Base-by-base conservation (phyloP, 2,888 invertebrate genomes). In the Dendrolimus pini region DNA sequence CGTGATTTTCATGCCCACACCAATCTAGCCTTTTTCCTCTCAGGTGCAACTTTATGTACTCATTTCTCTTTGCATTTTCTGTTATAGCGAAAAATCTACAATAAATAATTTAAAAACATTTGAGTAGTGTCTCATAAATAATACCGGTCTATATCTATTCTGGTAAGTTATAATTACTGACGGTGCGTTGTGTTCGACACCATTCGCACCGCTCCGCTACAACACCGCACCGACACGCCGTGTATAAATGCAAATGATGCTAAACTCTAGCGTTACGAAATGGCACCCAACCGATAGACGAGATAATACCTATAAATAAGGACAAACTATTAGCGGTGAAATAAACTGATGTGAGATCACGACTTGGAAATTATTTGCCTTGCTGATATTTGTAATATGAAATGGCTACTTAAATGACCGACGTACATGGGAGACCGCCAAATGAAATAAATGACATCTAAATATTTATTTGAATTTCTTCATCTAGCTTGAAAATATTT, bases 301-400 rank as follows among this genome's bases (percentile, higher is more conserved):
- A 81, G 79, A 85, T 86, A 84, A 83, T 84, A 82, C 79, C 81
- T 79, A 82, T 83, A 85, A 88, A 88, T 87, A 86, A 85, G 85
- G 83, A 83, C 85, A 78, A 74, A 80, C 83, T 82, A 80, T 84
- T 85, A 85, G 80, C 82, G 80, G 78, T 75, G 78, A 83, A 85
- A 82, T 84, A 85, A 80, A 82, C 80, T 83, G 83, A 84, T 83
- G 83, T 78, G 77, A 84, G 83, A 85, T 85, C 84, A 86, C 87
- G 87, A 86, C 78, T 85, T 72, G 74, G 71, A 82, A 84, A 83
- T 83, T 83, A 78, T 78, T 77, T 47, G 6, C 12, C 47, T 47
- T 47, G 10, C 47, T 10, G 47, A 47, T 47, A 47, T 47, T 47
- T 47, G 47, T 47, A 47, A 47, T 47, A 47, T 47, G 9, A 47